These are phyloP conservation scores for Phocides pigmalion DNA, from an alignment of 1,140 invertebrate genomes.

Conservation along the genomic window DNA sequence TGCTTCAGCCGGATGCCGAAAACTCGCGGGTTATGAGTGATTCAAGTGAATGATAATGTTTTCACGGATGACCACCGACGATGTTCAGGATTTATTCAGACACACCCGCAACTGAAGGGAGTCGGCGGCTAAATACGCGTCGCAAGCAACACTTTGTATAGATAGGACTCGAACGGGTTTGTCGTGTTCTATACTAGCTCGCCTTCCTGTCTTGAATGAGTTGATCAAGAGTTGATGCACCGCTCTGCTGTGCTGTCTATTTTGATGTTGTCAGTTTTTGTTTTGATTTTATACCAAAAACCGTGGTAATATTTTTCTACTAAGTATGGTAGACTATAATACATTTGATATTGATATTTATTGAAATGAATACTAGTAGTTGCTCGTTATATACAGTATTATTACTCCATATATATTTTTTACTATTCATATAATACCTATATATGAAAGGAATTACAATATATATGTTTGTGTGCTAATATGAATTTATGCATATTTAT, in stretches of 20 bases:
- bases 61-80: neutral
- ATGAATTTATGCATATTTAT: too few species aligned
- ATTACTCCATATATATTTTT: too few species aligned
- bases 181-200: neutral
- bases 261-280: constrained; percentile 1
- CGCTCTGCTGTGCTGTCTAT: constrained; percentile 6
- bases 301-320: neutral
- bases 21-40: constrained; percentile 39
- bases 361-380: too few species aligned
- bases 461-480: too few species aligned
- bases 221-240: neutral
- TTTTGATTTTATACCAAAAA: constrained; percentile 4
- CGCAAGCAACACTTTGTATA: neutral
- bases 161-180: constrained; percentile 1
- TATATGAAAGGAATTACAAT: too few species aligned
- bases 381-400: too few species aligned
- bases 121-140: constrained; percentile 18
- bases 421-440: too few species aligned
- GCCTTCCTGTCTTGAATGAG: neutral
- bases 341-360: too few species aligned
- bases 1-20: constrained; percentile 60
- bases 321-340: neutral
- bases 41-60: neutral
- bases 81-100: constrained; percentile 1
- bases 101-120: constrained; percentile 4